Evolutionary conservation across 2,113 vertebrate genomes (phyloP).

Genomic region (Nycticorax nycticorax): DNA sequence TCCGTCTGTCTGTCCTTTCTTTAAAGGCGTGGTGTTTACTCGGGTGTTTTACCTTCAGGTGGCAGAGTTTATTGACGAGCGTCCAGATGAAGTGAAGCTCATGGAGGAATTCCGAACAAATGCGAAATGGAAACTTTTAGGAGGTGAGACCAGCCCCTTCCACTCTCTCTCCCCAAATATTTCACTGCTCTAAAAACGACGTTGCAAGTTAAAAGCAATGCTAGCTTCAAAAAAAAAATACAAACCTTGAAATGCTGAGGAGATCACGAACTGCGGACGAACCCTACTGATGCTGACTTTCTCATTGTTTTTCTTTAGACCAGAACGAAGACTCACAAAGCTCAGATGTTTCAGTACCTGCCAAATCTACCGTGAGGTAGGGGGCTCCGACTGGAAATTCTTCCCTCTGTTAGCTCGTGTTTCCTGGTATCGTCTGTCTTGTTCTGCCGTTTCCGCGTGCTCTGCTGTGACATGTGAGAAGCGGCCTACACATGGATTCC

Average conservation of each 20-base stretch:
- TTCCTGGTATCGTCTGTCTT: rapidly evolving
- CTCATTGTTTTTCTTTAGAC: neutral
- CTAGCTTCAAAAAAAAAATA: rapidly evolving
- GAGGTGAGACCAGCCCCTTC: conserved; percentile 75
- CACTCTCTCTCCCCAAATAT: rapidly evolving
- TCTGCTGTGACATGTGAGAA: neutral
- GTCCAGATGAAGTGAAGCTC: conserved; percentile 89
- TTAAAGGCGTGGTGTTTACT: rapidly evolving
- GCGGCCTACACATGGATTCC: rapidly evolving
- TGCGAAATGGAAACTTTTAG: conserved; percentile 89
- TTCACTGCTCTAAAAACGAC: rapidly evolving
- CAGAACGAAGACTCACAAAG: conserved; percentile 40
- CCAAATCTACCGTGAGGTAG: conserved; percentile 28
- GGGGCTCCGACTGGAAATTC: rapidly evolving
- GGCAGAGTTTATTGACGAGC: conserved; percentile 92
- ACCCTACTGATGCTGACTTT: rapidly evolving
- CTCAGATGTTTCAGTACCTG: neutral
- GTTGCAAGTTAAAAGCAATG: rapidly evolving
- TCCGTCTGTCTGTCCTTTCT: rapidly evolving
- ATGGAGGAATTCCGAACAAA: conserved; percentile 88
- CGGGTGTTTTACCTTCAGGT: conserved; percentile 69
- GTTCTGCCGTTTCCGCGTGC: rapidly evolving
- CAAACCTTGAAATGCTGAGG: rapidly evolving
- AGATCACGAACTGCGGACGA: rapidly evolving
- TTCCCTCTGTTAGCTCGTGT: rapidly evolving